Percentiles rank a stretch among this genome's conserved stretches.
phyloP scores from a whole-genome alignment of 2,888 invertebrate genomes.

The Scaptomyza caliginosa region DNA sequence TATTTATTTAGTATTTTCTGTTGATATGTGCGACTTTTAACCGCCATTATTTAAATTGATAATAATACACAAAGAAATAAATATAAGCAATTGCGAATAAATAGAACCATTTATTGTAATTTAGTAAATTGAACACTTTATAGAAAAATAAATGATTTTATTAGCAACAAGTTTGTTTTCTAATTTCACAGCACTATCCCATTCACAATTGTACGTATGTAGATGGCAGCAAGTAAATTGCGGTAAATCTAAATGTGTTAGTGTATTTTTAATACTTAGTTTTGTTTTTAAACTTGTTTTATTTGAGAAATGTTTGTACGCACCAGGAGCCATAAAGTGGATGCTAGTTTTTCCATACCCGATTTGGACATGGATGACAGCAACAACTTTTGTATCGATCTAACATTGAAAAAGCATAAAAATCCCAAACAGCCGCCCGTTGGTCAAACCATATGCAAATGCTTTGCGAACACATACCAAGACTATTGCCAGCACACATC shows the following conservation, averaged over 20 bases:
- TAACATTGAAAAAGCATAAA: slow-evolving; percentile 9
- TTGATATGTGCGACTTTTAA: background rate
- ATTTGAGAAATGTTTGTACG: slow-evolving; percentile 46
- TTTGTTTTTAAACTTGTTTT: background rate
- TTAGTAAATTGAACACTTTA: background rate
- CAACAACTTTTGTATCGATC: slow-evolving; percentile 29
- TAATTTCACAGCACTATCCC: background rate
- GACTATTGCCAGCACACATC: slow-evolving; percentile 87
- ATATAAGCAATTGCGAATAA: background rate
- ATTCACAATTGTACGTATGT: background rate
- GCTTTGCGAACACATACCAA: slow-evolving; percentile 83
- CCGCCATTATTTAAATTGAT: background rate
- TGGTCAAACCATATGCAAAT: slow-evolving; percentile 25
- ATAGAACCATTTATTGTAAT: background rate
- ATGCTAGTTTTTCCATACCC: slow-evolving; percentile 10
- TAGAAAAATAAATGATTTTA: background rate
- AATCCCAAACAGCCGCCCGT: background rate
- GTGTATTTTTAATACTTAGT: background rate
- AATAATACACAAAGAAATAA: background rate
- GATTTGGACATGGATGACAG: slow-evolving; percentile 42
- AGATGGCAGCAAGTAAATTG: background rate
- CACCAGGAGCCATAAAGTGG: slow-evolving; percentile 31
- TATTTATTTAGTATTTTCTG: slow-evolving; percentile 3
- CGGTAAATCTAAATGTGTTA: slow-evolving; percentile 3
- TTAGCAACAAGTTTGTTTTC: background rate